phyloP scores from a whole-genome alignment of 2,888 invertebrate genomes.

The Syrphus vitripennis region DNA sequence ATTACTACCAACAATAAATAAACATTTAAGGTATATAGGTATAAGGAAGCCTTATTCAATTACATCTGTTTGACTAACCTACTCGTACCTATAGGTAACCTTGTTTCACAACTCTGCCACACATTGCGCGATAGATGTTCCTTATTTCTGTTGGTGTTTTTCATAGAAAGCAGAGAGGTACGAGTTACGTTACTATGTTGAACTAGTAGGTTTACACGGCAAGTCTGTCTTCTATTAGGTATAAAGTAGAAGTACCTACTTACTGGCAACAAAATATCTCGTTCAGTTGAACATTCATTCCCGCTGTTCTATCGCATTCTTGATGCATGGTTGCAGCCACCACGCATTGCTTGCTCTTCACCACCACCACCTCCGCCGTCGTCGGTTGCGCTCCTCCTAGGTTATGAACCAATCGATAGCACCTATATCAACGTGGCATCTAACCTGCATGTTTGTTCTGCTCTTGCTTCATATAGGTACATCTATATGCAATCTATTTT shows the following conservation, averaged over 20 bases:
- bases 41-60: conserved; percentile 3
- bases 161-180: neutral
- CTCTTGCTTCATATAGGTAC: neutral
- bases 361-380: conserved; percentile 15
- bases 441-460: conserved; percentile 48
- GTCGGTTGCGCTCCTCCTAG: conserved; percentile 46
- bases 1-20: neutral
- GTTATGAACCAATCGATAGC: conserved; percentile 65
- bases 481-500: conserved; percentile 47
- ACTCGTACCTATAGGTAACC: neutral
- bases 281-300: conserved; percentile 37
- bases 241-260: neutral
- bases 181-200: neutral
- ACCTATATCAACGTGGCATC: conserved; percentile 57
- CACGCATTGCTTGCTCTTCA: conserved; percentile 1
- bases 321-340: conserved; percentile 10
- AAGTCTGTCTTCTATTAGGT: neutral
- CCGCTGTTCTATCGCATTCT: conserved; percentile 48
- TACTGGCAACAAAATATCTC: conserved; percentile 42
- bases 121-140: neutral
- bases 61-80: conserved; percentile 30
- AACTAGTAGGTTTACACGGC: conserved; percentile 5
- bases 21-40: neutral
- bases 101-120: conserved; percentile 6
- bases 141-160: neutral